Conservation (phyloP, 2,888 invertebrate species). For the Lordiphosa andalusiaca region DNA sequence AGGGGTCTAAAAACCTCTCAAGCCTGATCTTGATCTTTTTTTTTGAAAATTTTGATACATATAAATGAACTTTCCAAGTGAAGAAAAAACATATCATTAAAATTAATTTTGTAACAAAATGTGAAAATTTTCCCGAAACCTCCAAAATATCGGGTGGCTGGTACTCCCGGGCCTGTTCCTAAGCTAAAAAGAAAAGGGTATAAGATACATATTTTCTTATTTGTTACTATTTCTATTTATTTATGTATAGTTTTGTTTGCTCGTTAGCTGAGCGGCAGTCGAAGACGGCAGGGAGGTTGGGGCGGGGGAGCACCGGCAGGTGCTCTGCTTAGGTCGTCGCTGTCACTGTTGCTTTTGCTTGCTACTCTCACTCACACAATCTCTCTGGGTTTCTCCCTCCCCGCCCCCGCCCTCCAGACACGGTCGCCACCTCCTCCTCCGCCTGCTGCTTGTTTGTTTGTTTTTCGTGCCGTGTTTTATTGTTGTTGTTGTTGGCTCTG, state of each 20-base stretch:
- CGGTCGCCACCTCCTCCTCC: neutral
- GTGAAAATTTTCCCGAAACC: too few relatives aligned
- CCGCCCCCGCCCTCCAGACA: neutral
- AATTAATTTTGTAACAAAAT: too few relatives aligned
- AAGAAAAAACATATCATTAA: too few relatives aligned
- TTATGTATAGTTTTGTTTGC: conserved; percentile 75
- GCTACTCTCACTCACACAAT: conserved; percentile 14
- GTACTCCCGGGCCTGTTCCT: too few relatives aligned
- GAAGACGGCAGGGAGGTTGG: conserved; percentile 1
- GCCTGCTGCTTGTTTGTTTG: conserved; percentile 62
- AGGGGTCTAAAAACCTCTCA: too few relatives aligned
- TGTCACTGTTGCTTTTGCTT: conserved; percentile 32
- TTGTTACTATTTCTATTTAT: conserved; percentile 49
- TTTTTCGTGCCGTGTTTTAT: conserved; percentile 72
- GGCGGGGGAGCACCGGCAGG: conserved; percentile 44
- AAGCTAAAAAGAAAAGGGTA: neutral
- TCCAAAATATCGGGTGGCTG: too few relatives aligned
- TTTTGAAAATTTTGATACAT: too few relatives aligned
- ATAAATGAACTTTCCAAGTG: too few relatives aligned
- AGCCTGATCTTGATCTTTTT: too few relatives aligned
- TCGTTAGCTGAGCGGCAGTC: conserved; percentile 50
- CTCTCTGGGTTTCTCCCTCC: conserved; percentile 6
- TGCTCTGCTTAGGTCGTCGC: conserved; percentile 35
- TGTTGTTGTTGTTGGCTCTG: conserved; percentile 49
- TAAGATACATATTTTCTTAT: conserved; percentile 22